Evolutionary conservation across 1,140 invertebrate genomes (phyloP).

Genomic region (Drosophila nasuta): DNA sequence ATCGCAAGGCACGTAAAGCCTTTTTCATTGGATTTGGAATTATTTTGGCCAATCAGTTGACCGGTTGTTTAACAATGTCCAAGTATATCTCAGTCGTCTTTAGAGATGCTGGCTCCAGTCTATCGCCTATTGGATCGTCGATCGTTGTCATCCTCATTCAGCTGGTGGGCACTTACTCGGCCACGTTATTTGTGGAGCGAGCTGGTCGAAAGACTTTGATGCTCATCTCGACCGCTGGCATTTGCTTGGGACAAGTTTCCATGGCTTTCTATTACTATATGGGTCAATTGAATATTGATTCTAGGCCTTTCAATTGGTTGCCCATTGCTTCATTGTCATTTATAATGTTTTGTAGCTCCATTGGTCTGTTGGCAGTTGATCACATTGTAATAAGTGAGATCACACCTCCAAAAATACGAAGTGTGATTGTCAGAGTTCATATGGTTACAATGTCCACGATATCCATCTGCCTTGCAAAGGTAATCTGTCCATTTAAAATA

Average conservation of each 20-base stretch:
- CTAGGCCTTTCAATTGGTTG: slow-evolving; percentile 34
- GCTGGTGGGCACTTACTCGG: slow-evolving; percentile 84
- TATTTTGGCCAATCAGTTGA: slow-evolving; percentile 82
- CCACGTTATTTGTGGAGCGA: slow-evolving; percentile 85
- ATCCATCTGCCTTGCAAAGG: background rate
- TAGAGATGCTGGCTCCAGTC: slow-evolving; percentile 86
- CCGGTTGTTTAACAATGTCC: slow-evolving; percentile 85
- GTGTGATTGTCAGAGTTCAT: slow-evolving; percentile 1
- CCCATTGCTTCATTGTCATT: slow-evolving; percentile 52
- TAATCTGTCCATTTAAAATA: background rate
- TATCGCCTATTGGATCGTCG: slow-evolving; percentile 87
- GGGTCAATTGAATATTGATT: slow-evolving; percentile 29
- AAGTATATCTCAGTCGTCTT: slow-evolving; percentile 88
- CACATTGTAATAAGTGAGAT: slow-evolving; percentile 16
- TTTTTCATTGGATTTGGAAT: slow-evolving; percentile 50
- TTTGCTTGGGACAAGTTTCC: slow-evolving; percentile 29
- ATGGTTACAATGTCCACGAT: background rate
- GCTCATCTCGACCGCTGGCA: slow-evolving; percentile 43
- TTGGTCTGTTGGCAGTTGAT: slow-evolving; percentile 37
- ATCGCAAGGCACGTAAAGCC: slow-evolving; percentile 46
- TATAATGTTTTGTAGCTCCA: slow-evolving; percentile 46
- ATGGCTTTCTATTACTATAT: slow-evolving; percentile 43
- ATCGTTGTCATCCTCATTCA: slow-evolving; percentile 90
- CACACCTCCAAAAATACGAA: slow-evolving; percentile 17
- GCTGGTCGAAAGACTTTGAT: slow-evolving; percentile 80